Percentiles rank a stretch among this genome's conserved stretches.
Conservation (phyloP, 2,888 invertebrate genomes). For the Acanthacorydalis orientalis region DNA sequence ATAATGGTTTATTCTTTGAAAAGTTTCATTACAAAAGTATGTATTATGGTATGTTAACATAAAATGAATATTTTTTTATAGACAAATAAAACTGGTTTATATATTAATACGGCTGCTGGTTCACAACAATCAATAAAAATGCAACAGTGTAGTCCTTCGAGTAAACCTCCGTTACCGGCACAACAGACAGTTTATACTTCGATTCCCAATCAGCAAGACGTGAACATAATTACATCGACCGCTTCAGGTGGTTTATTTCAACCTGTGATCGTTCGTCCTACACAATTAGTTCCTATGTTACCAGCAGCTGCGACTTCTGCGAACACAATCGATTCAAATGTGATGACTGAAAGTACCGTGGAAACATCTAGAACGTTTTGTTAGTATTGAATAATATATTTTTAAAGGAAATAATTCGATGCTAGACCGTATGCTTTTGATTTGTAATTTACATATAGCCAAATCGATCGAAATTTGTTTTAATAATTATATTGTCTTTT, state of each 20-base stretch:
- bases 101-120: not conserved
- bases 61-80: not conserved
- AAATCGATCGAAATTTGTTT: too few species aligned
- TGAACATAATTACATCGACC: not conserved
- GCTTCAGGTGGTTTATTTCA: slow-evolving; percentile 4
- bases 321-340: slow-evolving; percentile 14
- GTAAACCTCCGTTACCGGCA: slow-evolving; percentile 2
- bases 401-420: too few species aligned
- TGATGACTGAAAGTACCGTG: slow-evolving; percentile 19
- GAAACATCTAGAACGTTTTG: slow-evolving; percentile 12
- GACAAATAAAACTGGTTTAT: not conserved
- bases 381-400: too few species aligned
- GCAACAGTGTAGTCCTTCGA: slow-evolving; percentile 2
- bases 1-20: not conserved
- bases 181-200: not conserved
- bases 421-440: too few species aligned
- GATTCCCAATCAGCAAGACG: not conserved
- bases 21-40: not conserved
- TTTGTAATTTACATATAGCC: too few species aligned
- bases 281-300: slow-evolving; percentile 58
- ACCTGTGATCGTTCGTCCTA: slow-evolving; percentile 69
- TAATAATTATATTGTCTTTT: too few species aligned
- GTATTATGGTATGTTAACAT: not conserved
- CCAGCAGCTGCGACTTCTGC: slow-evolving; percentile 26
- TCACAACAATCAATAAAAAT: slow-evolving; percentile 2